Percentiles rank a stretch among this genome's conserved stretches.
phyloP scores from a whole-genome alignment of 1,140 invertebrate genomes.

The Pseudomyrmex cubaensis region DNA sequence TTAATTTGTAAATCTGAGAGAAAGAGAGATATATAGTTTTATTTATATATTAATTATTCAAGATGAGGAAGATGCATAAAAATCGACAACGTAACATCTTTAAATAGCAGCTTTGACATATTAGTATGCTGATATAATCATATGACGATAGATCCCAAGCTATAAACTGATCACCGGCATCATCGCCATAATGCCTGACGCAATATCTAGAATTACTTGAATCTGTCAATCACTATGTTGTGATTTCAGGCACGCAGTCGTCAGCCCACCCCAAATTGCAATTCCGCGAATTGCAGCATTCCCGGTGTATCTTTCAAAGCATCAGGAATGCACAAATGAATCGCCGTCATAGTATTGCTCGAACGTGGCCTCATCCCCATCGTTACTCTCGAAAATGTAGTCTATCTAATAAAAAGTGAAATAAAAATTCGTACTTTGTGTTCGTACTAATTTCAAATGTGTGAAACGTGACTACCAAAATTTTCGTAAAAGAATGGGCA shows the following conservation, averaged over 20 bases:
- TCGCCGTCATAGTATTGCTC: constrained; percentile 27
- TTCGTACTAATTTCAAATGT: no score
- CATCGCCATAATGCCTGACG: constrained; percentile 52
- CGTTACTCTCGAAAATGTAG: constrained; percentile 19
- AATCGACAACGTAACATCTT: neutral
- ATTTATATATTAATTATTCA: constrained; percentile 15
- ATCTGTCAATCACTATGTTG: constrained; percentile 53
- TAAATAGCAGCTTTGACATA: neutral
- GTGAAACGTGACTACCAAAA: no score
- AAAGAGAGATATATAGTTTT: neutral
- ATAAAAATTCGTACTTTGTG: constrained; percentile 8
- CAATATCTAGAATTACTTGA: constrained; percentile 60
- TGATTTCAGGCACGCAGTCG: constrained; percentile 53
- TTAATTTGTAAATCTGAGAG: neutral
- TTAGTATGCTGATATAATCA: constrained; percentile 25
- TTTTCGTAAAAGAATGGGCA: no score
- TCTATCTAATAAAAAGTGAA: neutral
- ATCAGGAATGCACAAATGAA: constrained; percentile 57
- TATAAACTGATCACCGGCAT: constrained; percentile 35
- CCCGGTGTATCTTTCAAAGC: constrained; percentile 54
- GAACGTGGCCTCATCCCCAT: neutral
- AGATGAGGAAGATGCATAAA: neutral
- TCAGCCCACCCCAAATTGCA: constrained; percentile 60
- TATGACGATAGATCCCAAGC: constrained; percentile 2
- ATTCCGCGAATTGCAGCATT: constrained; percentile 59